Conservation (phyloP, 2,113 vertebrate genomes). For the Meleagris gallopavo region DNA sequence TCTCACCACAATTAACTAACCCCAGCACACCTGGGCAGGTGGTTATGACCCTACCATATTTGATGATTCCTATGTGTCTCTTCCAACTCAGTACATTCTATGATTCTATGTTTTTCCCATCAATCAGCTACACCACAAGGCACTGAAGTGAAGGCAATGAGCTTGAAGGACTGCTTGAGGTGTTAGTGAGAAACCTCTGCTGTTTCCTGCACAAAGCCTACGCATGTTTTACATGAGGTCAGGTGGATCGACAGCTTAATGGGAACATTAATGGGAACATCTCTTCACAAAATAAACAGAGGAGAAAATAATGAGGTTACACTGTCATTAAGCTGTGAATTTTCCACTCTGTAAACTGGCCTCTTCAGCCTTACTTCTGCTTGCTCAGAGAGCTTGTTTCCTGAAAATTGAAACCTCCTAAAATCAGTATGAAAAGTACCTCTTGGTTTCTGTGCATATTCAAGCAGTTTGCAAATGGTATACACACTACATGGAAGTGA, state of each 20-base stretch:
- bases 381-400: not conserved
- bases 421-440: not conserved
- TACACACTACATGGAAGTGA: not conserved
- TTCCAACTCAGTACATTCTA: not conserved
- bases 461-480: not conserved
- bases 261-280: not conserved
- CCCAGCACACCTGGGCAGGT: too few relatives aligned
- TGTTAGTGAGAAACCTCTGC: not conserved
- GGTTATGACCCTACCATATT: not conserved
- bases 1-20: rapidly evolving
- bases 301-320: not conserved
- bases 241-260: not conserved
- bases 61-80: not conserved
- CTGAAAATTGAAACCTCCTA: not conserved
- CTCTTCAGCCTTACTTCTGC: not conserved
- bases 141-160: not conserved
- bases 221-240: not conserved
- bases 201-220: not conserved
- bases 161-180: not conserved
- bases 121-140: rapidly evolving
- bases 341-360: not conserved
- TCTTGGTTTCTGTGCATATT: not conserved
- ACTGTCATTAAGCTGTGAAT: not conserved
- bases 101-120: not conserved
- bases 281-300: not conserved